Conservation (phyloP, 1,140 invertebrate genomes). For the Bombus waltoni region DNA sequence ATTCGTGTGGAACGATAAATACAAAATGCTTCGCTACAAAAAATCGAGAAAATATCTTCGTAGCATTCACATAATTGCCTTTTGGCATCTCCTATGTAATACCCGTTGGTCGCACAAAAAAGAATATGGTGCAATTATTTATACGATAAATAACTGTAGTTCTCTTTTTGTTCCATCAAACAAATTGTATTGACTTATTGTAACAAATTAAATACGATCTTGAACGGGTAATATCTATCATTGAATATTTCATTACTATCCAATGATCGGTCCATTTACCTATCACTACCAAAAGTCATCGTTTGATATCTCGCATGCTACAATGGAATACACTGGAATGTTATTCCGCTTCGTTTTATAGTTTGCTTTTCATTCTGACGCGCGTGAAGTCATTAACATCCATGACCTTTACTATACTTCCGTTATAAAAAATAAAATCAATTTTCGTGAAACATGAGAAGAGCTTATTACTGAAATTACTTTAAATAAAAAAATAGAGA, state of each 20-base stretch:
- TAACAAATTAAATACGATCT: slow-evolving; percentile 41
- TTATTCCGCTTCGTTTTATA: not conserved
- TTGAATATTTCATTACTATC: slow-evolving; percentile 18
- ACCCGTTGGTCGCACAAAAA: slow-evolving; percentile 49
- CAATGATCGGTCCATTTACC: slow-evolving; percentile 7
- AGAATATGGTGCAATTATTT: slow-evolving; percentile 47
- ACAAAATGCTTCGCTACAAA: slow-evolving; percentile 66
- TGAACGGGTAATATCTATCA: slow-evolving; percentile 27
- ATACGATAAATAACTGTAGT: slow-evolving; percentile 50
- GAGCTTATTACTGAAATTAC: not conserved
- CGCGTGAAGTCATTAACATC: not conserved
- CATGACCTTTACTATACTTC: not conserved
- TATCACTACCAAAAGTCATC: not conserved
- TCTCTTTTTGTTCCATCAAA: slow-evolving; percentile 48
- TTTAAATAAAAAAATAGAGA: not conserved
- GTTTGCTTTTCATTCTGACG: not conserved
- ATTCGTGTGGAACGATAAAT: slow-evolving; percentile 59
- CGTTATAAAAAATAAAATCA: not conserved
- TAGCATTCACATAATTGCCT: slow-evolving; percentile 51
- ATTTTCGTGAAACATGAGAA: not conserved
- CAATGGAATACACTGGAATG: not conserved
- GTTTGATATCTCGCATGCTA: not conserved
- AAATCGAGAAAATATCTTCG: slow-evolving; percentile 53
- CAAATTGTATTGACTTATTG: slow-evolving; percentile 57
- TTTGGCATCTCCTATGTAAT: slow-evolving; percentile 47